Percentiles rank a stretch among this genome's conserved stretches.
phyloP scores from a whole-genome alignment of 1,140 invertebrate species.

The Pseudomyrmex sp. region DNA sequence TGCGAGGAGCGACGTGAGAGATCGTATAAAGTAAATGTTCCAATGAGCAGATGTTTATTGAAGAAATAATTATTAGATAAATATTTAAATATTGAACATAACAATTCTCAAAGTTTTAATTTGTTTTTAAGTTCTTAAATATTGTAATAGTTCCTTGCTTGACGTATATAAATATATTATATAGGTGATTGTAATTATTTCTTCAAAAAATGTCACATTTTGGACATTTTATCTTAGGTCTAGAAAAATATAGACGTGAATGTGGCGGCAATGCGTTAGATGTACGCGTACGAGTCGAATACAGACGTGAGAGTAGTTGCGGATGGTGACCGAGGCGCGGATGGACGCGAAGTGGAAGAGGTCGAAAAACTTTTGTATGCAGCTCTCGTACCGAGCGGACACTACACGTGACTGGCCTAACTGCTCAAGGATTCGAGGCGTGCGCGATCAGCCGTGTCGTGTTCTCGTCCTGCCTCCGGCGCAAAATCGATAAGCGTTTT shows the following conservation, averaged over 20 bases:
- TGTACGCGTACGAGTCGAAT: not conserved
- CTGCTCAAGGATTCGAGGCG: conserved; percentile 79
- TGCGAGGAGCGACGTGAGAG: too few species aligned
- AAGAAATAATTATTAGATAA: too few species aligned
- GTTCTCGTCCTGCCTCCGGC: conserved; percentile 21
- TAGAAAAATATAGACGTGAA: not conserved
- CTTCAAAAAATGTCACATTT: too few species aligned
- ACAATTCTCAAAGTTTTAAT: too few species aligned
- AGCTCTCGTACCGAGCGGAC: conserved; percentile 79
- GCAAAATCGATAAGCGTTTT: conserved; percentile 77
- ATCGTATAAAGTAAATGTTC: too few species aligned
- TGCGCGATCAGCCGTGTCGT: conserved; percentile 48
- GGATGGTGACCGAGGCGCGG: conserved; percentile 36
- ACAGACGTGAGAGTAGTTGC: not conserved
- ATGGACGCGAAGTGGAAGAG: conserved; percentile 61
- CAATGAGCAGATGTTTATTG: too few species aligned
- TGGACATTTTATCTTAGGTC: too few species aligned
- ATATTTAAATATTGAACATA: too few species aligned
- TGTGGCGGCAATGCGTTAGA: not conserved
- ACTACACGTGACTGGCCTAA: conserved; percentile 83
- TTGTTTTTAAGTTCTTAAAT: too few species aligned
- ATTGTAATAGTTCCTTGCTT: too few species aligned
- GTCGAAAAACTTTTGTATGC: conserved; percentile 81
- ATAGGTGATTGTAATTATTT: too few species aligned
- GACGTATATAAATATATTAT: too few species aligned